Percentiles rank a stretch among this genome's conserved stretches.
Evolutionary conservation across 2,113 vertebrate species (phyloP).

Genomic region (Mesitornis unicolor): DNA sequence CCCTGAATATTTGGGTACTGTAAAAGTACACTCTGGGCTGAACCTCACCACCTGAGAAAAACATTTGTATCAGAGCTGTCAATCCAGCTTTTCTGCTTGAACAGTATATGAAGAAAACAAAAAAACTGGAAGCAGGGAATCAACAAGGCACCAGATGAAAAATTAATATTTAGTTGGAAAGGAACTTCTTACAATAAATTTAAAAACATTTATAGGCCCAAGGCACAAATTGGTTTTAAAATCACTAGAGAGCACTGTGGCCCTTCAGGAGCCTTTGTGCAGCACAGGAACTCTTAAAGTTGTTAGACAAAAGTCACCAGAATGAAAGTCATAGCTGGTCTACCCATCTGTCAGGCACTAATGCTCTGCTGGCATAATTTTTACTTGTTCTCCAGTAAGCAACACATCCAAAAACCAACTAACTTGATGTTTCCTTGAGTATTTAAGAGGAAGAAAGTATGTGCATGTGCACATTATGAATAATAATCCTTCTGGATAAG

Average conservation of each 20-base stretch:
- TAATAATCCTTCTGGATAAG: background rate
- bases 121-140: background rate
- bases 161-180: background rate
- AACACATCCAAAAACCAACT: background rate
- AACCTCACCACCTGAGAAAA: background rate
- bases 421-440: background rate
- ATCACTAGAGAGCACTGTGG: slow-evolving; percentile 46
- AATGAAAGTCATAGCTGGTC: background rate
- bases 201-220: background rate
- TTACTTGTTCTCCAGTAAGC: background rate
- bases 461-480: background rate
- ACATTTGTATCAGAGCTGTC: background rate
- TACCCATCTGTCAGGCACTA: background rate
- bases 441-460: background rate
- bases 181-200: background rate
- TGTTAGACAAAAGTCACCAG: background rate
- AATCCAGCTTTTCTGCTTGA: background rate
- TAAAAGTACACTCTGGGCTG: background rate
- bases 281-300: background rate
- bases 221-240: background rate
- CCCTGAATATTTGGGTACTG: background rate
- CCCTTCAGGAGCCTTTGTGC: background rate
- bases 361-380: background rate
- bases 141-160: background rate
- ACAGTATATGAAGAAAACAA: background rate